Percentiles rank a stretch among this genome's conserved stretches.
Conservation (phyloP, 2,113 vertebrate species). For the Gasterosteus aculeatus region DNA sequence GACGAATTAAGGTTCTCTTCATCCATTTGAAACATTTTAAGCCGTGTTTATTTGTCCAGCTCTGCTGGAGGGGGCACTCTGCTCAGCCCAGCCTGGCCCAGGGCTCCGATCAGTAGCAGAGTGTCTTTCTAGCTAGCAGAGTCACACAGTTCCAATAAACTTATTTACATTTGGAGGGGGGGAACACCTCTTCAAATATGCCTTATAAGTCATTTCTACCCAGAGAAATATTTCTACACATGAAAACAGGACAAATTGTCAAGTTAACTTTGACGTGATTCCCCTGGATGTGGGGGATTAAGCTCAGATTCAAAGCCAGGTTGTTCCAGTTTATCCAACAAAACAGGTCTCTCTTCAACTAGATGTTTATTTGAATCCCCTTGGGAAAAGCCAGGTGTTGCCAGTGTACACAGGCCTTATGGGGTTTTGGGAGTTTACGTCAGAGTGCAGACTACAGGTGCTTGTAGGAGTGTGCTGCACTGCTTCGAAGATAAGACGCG, state of each 20-base stretch:
- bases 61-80: constrained; percentile 58
- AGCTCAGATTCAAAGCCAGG: constrained; percentile 69
- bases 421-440: constrained; percentile 73
- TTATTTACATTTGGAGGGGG: constrained; percentile 68
- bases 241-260: constrained; percentile 79
- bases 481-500: constrained; percentile 64
- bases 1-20: constrained; percentile 59
- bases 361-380: constrained; percentile 74
- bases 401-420: constrained; percentile 77
- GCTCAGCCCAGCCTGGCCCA: constrained; percentile 49
- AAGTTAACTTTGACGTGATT: constrained; percentile 74
- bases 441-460: constrained; percentile 70
- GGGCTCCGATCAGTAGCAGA: constrained; percentile 68
- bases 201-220: constrained; percentile 66
- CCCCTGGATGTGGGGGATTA: constrained; percentile 77
- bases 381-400: constrained; percentile 73
- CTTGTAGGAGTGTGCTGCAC: constrained; percentile 61
- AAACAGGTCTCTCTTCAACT: constrained; percentile 78
- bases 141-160: constrained; percentile 69
- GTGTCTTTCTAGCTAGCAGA: constrained; percentile 71
- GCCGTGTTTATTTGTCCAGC: constrained; percentile 70
- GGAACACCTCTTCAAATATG: constrained; percentile 70
- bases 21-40: constrained; percentile 68
- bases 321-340: constrained; percentile 78
- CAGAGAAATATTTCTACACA: constrained; percentile 73